Evolutionary conservation across 2,797 vertebrate genomes (phyloP).

Genomic region (Eleutherodactylus coqui): DNA sequence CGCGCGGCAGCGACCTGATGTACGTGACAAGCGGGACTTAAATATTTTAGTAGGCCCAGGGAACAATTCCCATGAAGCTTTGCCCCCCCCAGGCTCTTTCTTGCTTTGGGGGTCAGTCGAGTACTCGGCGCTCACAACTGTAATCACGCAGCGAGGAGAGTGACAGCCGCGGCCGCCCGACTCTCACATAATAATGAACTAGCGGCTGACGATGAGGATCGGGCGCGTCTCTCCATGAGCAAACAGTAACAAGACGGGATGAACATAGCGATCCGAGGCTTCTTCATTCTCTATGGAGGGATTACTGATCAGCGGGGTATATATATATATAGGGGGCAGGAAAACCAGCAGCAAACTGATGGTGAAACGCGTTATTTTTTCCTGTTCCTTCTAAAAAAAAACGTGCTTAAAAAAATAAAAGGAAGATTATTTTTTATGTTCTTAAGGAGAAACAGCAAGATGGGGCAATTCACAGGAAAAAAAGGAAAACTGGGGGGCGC

Average conservation of each 20-base stretch:
- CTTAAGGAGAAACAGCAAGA: too few species aligned
- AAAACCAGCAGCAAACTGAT: too few species aligned
- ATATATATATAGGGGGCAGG: too few species aligned
- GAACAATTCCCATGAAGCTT: constrained; percentile 45
- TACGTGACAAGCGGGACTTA: constrained; percentile 66
- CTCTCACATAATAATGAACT: constrained; percentile 6
- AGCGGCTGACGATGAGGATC: constrained; percentile 5
- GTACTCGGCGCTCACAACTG: background rate
- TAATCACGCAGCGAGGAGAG: background rate
- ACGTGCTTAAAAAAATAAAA: too few species aligned
- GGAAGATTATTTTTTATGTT: too few species aligned
- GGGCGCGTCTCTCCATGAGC: background rate
- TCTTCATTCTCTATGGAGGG: background rate
- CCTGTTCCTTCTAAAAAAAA: too few species aligned
- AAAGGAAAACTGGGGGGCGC: too few species aligned
- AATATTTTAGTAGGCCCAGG: constrained; percentile 44
- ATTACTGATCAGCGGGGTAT: background rate
- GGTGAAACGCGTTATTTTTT: too few species aligned
- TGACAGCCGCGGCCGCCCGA: background rate
- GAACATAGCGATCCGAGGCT: background rate
- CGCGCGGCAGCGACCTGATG: background rate
- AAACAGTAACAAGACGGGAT: background rate
- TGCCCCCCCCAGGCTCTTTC: constrained; percentile 27
- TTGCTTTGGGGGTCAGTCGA: background rate
- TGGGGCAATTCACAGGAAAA: too few species aligned